Evolutionary conservation across 1,140 invertebrate genomes (phyloP), one percentile per base, ranked within the genome.

Genomic region (Tetragnatha versicolor): DNA sequence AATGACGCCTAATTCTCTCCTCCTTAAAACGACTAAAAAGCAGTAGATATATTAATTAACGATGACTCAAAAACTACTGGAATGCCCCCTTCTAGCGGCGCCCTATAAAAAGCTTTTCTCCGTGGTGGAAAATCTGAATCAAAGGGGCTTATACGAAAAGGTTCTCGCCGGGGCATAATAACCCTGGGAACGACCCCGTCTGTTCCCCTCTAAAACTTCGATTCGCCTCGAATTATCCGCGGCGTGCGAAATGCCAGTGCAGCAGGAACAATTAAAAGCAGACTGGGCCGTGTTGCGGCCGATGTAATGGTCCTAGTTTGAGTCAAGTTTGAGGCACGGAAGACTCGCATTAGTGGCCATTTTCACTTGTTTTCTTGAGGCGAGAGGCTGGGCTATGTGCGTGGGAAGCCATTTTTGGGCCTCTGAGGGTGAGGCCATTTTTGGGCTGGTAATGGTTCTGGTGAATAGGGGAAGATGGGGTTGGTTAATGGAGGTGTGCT

Each of bases 241-340:
- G 49, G 49, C 42, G 49, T 33, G 20, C 39, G n/a, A n/a, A n/a
- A n/a, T n/a, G n/a, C n/a, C n/a, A n/a, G n/a, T n/a, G n/a, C n/a
- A n/a, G n/a, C 45, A 9, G 66, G 66, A 72, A 72, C 69, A 72
- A 72, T 72, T 72, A 72, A 72, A 72, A 72, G 69, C n/a, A n/a
- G 69, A 72, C 66, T 17, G 45, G 45, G 39, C 31, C 69, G 47
- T 58, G 51, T 72, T 58, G 69, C 69, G 39, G 69, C 47, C 69
- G 42, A 72, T 72, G 69, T 72, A 72, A 72, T 72, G 69, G 69
- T 72, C 69, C 69, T 29, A 72, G 69, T 72, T 72, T 53, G 49
- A 72, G 69, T 72, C 69, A 72, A 45, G 35, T 72, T n/a, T 72
- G 51, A 31, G 31, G 49, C 69, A 72, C 69, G 69, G 60, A 72